Evolutionary conservation across 2,113 vertebrate genomes (phyloP).

Genomic region (Hiodon tergisus): DNA sequence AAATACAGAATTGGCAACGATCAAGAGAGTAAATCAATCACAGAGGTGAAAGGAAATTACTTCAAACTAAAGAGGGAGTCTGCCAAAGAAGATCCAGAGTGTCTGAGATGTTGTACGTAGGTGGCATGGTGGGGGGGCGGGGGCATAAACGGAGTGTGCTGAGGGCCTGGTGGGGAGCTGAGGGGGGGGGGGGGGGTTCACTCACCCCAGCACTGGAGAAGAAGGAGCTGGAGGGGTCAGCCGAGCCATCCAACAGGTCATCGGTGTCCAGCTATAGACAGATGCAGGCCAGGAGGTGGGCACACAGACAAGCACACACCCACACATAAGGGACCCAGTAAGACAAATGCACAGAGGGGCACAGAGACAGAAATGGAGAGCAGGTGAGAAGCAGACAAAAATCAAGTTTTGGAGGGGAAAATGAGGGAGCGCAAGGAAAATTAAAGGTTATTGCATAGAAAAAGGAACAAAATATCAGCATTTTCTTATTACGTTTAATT

Average conservation of each 20-base stretch:
- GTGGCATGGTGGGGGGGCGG: not conserved
- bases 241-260: conserved; percentile 85
- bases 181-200: conserved; percentile 51
- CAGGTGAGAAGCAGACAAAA: conserved; percentile 4
- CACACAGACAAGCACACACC: not conserved
- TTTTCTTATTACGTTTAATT: conserved; percentile 38
- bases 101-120: not conserved
- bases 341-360: conserved; percentile 22
- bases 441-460: not conserved
- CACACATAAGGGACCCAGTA: not conserved
- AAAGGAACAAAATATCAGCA: conserved; percentile 38
- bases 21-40: no score
- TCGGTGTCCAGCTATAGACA: conserved; percentile 80
- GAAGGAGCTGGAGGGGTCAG: conserved; percentile 84
- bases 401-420: not conserved
- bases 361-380: conserved; percentile 1
- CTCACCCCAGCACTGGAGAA: conserved; percentile 83
- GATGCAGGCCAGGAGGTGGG: conserved; percentile 38
- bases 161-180: conserved; percentile 38
- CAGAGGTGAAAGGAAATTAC: no score
- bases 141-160: conserved; percentile 38
- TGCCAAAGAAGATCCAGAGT: not conserved
- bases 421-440: not conserved
- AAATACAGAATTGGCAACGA: no score
- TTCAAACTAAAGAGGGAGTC: no score